Conservation (phyloP, 2,113 vertebrate species). For the Calonectris borealis region DNA sequence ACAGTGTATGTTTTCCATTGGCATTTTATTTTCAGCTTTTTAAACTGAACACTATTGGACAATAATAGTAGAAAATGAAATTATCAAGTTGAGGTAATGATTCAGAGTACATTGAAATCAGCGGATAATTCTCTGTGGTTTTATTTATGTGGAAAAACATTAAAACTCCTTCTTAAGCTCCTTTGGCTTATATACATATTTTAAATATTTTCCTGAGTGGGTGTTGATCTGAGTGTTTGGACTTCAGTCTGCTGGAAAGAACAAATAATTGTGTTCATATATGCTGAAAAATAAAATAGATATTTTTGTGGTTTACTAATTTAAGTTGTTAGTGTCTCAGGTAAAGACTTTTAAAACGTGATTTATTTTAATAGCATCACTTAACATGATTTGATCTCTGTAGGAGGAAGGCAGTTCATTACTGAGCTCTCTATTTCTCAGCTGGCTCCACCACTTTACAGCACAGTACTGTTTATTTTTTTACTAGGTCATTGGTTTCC, state of each 20-base stretch:
- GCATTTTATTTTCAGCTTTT: background rate
- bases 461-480: slow-evolving; percentile 17
- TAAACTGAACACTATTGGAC: accelerated
- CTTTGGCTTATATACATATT: background rate
- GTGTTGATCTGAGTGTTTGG: background rate
- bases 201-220: background rate
- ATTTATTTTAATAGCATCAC: slow-evolving; percentile 36
- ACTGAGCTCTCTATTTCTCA: slow-evolving; percentile 17
- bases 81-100: background rate
- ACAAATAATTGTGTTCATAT: background rate
- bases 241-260: background rate
- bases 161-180: background rate
- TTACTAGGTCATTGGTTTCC: slow-evolving; percentile 30
- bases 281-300: background rate
- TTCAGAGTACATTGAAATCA: background rate
- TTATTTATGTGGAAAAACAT: background rate
- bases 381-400: slow-evolving; percentile 47
- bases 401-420: slow-evolving; percentile 42
- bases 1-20: background rate
- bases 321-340: background rate
- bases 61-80: background rate
- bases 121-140: background rate
- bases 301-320: background rate
- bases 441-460: background rate
- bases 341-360: background rate